Evolutionary conservation across 2,113 vertebrate species (phyloP).

Genomic region (Alosa alosa): DNA sequence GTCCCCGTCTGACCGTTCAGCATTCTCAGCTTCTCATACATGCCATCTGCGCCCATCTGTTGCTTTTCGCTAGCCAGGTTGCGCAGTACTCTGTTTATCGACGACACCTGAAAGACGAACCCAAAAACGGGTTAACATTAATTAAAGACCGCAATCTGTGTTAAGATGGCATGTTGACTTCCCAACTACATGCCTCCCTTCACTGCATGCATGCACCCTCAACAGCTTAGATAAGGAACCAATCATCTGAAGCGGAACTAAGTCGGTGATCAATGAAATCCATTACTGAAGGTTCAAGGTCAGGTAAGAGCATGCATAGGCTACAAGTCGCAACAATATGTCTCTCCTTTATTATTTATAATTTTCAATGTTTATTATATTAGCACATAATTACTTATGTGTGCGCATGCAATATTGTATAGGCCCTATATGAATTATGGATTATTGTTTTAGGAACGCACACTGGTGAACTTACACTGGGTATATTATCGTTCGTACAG

Average conservation of each 20-base stretch:
- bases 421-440: neutral
- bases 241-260: neutral
- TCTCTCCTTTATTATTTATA: neutral
- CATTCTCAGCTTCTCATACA: conserved; percentile 99
- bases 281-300: neutral
- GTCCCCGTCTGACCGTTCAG: conserved; percentile 90
- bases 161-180: conserved; percentile 25
- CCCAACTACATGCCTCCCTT: neutral
- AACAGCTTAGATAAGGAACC: conserved; percentile 19
- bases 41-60: conserved; percentile 95
- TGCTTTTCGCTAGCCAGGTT: conserved; percentile 99
- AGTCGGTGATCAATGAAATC: neutral
- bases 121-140: conserved; percentile 50
- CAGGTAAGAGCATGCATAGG: neutral
- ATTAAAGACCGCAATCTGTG: conserved; percentile 37
- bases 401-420: neutral
- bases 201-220: neutral
- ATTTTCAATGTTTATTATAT: neutral
- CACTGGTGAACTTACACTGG: conserved; percentile 86
- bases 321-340: neutral
- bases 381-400: neutral
- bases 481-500: conserved; percentile 99
- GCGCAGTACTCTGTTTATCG: conserved; percentile 98
- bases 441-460: neutral
- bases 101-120: conserved; percentile 89